Percentiles rank a stretch among this genome's conserved stretches.
Evolutionary conservation across 2,113 vertebrate species (phyloP).

Genomic region (Austrofundulus limnaeus): DNA sequence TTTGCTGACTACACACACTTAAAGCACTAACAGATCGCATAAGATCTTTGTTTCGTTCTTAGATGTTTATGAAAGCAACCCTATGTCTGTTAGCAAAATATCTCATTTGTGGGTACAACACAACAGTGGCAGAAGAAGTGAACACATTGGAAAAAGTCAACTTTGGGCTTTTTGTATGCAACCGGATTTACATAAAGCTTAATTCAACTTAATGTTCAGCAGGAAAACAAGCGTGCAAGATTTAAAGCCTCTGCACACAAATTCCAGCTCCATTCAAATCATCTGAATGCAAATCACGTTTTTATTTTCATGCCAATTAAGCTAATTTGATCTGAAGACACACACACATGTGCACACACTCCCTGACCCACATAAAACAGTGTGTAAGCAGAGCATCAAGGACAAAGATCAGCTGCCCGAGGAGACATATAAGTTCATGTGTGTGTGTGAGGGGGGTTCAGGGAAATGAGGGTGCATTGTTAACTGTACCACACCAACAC

Average conservation of each 20-base stretch:
- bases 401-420: conserved; percentile 39
- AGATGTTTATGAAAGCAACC: no score
- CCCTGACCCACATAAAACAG: conserved; percentile 21
- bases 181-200: neutral
- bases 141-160: no score
- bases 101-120: no score
- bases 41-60: no score
- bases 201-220: neutral
- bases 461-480: neutral
- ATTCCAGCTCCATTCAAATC: neutral
- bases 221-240: neutral
- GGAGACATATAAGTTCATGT: conserved; percentile 33
- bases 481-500: neutral
- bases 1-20: no score
- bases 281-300: neutral
- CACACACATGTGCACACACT: neutral
- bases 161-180: no score
- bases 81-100: no score
- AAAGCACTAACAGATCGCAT: no score
- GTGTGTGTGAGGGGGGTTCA: conserved; percentile 34
- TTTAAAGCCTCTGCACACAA: neutral
- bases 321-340: neutral
- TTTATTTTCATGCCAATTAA: conserved; percentile 1
- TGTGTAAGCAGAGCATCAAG: conserved; percentile 24
- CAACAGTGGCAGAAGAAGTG: no score